Evolutionary conservation across 1,140 invertebrate genomes (phyloP), one percentile per base, ranked within the genome.

Genomic region (Dendrolimus kikuchii): DNA sequence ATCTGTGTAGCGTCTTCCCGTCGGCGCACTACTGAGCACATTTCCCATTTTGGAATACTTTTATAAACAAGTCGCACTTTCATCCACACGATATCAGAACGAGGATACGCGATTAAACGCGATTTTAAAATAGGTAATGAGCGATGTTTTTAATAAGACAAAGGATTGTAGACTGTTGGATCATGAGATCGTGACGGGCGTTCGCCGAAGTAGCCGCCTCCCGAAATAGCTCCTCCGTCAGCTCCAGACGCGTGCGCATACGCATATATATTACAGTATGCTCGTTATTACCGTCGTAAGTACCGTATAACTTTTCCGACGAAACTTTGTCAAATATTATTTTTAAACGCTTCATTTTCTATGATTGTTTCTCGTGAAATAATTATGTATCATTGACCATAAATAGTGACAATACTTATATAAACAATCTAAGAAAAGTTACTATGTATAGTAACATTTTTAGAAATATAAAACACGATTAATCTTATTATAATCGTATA

Each of bases 41-140:
- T 73, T 84, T 74, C 81, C 83, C 83, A 86, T 86, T 81, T 81
- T 78, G 75, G 81, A 74, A 73, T 68, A 81, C 74, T 80, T 84
- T 84, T 82, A 81, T 84, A 81, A 81, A 72, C 68, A 71, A 78
- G 50, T 23, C 55, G 51, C 60, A 66, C 58, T 68, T 66, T 62
- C 57, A 64, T 65, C 39, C 52, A 57, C 48, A 51, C 60, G 50
- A 50, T 60, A 58, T 62, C 47, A 60, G 46, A 59, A 58, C 43
- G 53, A 63, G 58, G 64, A 64, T 60, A 55, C 59, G 65, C 60
- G 61, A 38, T 51, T 23, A 23, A 23, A 23, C 23, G 23, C 1
- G 23, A 71, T 66, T 72, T 74, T 71, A 70, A 74, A 74, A 71
- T 75, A 71, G 64, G 66, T 69, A 70, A 70, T 71, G 67, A 66